phyloP scores from a whole-genome alignment of 2,113 vertebrate genomes.

The Hemibagrus wyckioides region DNA sequence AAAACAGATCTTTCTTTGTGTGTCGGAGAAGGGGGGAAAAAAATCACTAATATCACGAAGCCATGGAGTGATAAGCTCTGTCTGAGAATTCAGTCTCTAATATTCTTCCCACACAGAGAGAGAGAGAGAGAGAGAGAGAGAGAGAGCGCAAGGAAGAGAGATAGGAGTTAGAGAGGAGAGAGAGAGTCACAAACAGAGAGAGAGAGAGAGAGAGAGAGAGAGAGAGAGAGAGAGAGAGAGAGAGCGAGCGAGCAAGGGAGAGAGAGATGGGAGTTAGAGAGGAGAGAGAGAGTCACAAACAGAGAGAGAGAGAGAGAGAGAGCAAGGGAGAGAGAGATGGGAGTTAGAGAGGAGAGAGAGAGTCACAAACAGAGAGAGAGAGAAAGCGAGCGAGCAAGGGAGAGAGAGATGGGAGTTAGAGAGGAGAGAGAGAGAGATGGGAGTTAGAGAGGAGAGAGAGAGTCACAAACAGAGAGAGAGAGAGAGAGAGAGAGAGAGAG shows the following conservation, averaged over 20 bases:
- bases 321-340: not conserved
- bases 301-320: not conserved
- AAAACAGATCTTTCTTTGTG: not conserved
- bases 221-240: constrained; percentile 3
- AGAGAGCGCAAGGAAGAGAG: constrained; percentile 10
- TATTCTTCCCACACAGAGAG: not conserved
- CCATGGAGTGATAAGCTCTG: not conserved
- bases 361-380: not conserved
- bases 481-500: constrained; percentile 20
- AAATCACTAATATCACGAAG: not conserved
- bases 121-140: not conserved
- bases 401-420: not conserved
- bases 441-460: not conserved
- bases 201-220: constrained; percentile 4
- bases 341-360: not conserved
- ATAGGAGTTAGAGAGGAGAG: too few species aligned
- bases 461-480: not conserved
- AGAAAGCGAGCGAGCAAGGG: too few species aligned
- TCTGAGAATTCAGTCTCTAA: not conserved
- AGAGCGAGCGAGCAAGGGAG: not conserved
- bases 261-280: not conserved
- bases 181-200: not conserved
- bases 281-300: too few species aligned
- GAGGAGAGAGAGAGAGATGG: not conserved
- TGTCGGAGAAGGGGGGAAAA: not conserved